These are phyloP conservation scores for Sebastes steindachneri DNA, from an alignment of 2,797 vertebrate species.

Conservation along the genomic window DNA sequence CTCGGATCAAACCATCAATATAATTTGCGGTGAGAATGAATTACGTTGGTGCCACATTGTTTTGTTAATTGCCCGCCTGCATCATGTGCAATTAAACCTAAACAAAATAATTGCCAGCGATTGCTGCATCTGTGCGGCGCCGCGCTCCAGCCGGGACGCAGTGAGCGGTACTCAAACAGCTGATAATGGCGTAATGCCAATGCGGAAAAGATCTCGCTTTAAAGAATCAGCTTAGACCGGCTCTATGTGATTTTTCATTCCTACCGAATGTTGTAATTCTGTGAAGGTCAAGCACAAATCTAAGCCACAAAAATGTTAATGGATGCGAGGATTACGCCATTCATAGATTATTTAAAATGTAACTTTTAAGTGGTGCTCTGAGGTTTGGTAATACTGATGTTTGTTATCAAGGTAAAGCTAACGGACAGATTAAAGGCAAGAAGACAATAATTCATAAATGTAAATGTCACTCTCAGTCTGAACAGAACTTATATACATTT, in stretches of 20 bases:
- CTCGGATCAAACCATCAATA: conserved; percentile 41
- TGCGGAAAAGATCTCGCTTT: neutral
- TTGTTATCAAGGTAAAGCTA: conserved; percentile 4
- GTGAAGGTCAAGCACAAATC: conserved; percentile 57
- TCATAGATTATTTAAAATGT: conserved; percentile 16
- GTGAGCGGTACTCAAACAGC: conserved; percentile 8
- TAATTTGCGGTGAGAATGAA: conserved; percentile 39
- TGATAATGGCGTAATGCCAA: conserved; percentile 19
- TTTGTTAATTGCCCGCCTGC: conserved; percentile 60
- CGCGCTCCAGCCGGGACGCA: neutral
- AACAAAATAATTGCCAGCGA: conserved; percentile 58
- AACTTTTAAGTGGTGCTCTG: neutral
- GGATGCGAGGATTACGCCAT: conserved; percentile 50
- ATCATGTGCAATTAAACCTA: conserved; percentile 64
- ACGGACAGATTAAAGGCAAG: conserved; percentile 14
- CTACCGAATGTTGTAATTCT: conserved; percentile 19
- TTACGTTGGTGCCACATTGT: conserved; percentile 53
- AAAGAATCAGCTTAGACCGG: neutral
- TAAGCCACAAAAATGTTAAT: conserved; percentile 63
- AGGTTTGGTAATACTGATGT: neutral
- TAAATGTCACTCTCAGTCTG: conserved; percentile 38
- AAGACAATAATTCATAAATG: conserved; percentile 18
- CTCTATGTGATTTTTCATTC: conserved; percentile 28
- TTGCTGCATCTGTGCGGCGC: conserved; percentile 47
- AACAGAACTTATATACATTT: conserved; percentile 20